These are phyloP conservation scores for Biston betularia DNA, from an alignment of 2,888 invertebrate genomes.

Conservation along the genomic window DNA sequence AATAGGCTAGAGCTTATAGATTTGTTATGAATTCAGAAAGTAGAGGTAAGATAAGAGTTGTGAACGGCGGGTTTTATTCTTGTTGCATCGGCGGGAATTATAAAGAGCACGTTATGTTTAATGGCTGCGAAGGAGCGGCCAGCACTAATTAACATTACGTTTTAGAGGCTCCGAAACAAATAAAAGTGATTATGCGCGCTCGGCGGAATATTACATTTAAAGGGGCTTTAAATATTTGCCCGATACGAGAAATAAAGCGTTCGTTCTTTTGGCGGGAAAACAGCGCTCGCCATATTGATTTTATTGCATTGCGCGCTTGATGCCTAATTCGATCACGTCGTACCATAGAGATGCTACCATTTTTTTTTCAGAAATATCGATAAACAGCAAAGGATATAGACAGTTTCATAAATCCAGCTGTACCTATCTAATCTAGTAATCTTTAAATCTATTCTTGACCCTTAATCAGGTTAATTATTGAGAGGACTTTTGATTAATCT, in stretches of 20 bases:
- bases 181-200: slow-evolving; percentile 28
- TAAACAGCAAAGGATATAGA: not conserved
- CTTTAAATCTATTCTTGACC: too few relatives aligned
- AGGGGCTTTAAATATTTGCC: slow-evolving; percentile 24
- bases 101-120: slow-evolving; percentile 9
- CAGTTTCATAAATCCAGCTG: not conserved
- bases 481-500: too few relatives aligned
- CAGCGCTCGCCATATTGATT: slow-evolving; percentile 21
- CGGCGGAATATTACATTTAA: slow-evolving; percentile 25
- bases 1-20: too few relatives aligned
- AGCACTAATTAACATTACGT: slow-evolving; percentile 33
- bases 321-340: slow-evolving; percentile 4
- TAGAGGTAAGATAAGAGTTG: not conserved
- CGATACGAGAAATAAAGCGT: slow-evolving; percentile 31
- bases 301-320: slow-evolving; percentile 20
- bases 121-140: slow-evolving; percentile 1
- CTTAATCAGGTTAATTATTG: too few relatives aligned
- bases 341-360: not conserved
- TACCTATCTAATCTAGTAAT: too few relatives aligned
- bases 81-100: not conserved
- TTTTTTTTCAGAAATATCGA: not conserved
- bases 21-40: not conserved
- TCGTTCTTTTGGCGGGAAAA: slow-evolving; percentile 24
- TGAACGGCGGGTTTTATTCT: slow-evolving; percentile 1
- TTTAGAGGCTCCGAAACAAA: slow-evolving; percentile 25